A percentile compares a stretch with the other conserved stretches of the same genome.
Conservation (phyloP, 2,113 vertebrate species). For the Indri indri region DNA sequence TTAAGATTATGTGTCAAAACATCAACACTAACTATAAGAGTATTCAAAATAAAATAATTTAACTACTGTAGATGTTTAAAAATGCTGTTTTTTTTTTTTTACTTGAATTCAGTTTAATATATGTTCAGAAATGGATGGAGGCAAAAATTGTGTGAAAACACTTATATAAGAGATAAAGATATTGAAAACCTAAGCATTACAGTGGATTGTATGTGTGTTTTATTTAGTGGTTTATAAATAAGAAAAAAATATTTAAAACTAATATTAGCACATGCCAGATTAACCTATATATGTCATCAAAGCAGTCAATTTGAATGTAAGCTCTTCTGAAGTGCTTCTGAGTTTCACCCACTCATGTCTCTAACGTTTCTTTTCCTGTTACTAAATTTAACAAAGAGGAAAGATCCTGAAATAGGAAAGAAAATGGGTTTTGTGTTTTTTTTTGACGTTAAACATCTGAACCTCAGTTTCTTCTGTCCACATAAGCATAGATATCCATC, state of each 20-base stretch:
- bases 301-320: slow-evolving; percentile 47
- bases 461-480: slow-evolving; percentile 28
- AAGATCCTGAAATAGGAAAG: slow-evolving; percentile 15
- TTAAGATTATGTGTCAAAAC: neutral
- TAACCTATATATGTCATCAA: slow-evolving; percentile 16
- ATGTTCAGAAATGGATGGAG: neutral
- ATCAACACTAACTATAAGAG: neutral
- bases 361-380: slow-evolving; percentile 65
- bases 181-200: neutral
- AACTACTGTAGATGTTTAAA: neutral
- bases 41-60: neutral
- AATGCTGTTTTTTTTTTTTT: neutral
- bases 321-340: slow-evolving; percentile 53
- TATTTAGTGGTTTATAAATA: neutral
- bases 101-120: neutral
- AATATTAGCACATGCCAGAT: neutral
- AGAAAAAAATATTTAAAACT: slow-evolving; percentile 12
- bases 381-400: slow-evolving; percentile 58
- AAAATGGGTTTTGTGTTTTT: neutral
- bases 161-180: neutral
- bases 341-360: slow-evolving; percentile 64
- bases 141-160: neutral
- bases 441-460: slow-evolving; percentile 39
- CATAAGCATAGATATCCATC: neutral
- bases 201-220: neutral